Conservation (phyloP, 1,140 invertebrate genomes). For the Mya arenaria region DNA sequence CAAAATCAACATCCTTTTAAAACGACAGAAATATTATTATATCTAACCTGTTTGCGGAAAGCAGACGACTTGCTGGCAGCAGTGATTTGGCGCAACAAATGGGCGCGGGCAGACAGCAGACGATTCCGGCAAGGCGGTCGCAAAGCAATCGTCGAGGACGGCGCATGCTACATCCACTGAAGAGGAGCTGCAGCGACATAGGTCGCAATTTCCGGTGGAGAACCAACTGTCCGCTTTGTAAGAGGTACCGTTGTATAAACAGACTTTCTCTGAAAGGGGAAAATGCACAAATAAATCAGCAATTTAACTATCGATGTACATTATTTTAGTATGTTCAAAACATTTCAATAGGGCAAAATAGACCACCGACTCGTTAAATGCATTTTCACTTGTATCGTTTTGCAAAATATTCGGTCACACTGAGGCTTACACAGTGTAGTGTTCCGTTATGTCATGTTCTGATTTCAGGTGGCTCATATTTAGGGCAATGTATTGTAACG, state of each 20-base stretch:
- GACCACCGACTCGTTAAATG: too few species aligned
- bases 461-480: too few species aligned
- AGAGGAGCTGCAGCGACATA: conserved; percentile 4
- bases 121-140: not conserved
- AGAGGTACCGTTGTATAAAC: conserved; percentile 10
- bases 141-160: not conserved
- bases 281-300: not conserved
- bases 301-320: not conserved
- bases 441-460: too few species aligned
- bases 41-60: conserved; percentile 9
- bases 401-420: too few species aligned
- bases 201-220: conserved; percentile 5
- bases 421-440: too few species aligned
- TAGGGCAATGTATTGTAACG: too few species aligned
- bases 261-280: not conserved
- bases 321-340: too few species aligned
- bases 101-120: conserved; percentile 17
- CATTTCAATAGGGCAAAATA: too few species aligned
- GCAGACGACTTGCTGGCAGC: conserved; percentile 18
- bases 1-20: too few species aligned
- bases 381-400: too few species aligned
- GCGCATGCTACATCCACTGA: not conserved
- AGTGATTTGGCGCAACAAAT: not conserved
- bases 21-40: not conserved
- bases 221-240: conserved; percentile 28